Evolutionary conservation across 2,888 invertebrate species (phyloP).

Genomic region (Clivina fossor): DNA sequence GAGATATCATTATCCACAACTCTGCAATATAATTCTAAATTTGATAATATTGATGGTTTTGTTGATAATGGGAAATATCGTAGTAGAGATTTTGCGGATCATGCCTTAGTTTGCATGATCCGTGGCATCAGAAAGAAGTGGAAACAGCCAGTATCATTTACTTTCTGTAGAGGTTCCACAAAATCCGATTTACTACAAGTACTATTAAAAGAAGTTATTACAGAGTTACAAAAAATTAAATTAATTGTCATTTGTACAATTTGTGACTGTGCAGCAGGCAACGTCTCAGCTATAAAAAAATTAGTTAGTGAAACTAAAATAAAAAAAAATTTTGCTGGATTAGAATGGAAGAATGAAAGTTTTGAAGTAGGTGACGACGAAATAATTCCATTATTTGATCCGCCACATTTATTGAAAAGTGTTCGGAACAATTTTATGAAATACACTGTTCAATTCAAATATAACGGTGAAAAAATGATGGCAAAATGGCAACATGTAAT

Average conservation of each 20-base stretch:
- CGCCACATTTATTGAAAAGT: slow-evolving; percentile 12
- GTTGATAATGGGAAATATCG: neutral
- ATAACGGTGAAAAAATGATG: neutral
- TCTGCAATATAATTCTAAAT: neutral
- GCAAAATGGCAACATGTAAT: slow-evolving; percentile 6
- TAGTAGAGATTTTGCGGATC: slow-evolving; percentile 10
- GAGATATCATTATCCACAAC: neutral
- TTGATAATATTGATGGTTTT: slow-evolving; percentile 4
- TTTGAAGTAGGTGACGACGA: neutral
- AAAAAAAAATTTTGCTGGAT: neutral
- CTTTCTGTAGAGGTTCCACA: slow-evolving; percentile 2
- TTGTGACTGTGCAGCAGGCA: slow-evolving; percentile 4
- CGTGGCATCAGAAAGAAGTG: slow-evolving; percentile 43
- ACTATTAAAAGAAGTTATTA: neutral
- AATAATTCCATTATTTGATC: slow-evolving; percentile 8
- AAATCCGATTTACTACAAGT: neutral
- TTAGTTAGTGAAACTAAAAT: neutral
- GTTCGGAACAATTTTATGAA: slow-evolving; percentile 7
- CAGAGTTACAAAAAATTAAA: neutral
- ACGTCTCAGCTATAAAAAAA: neutral
- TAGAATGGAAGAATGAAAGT: neutral
- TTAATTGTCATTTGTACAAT: slow-evolving; percentile 2
- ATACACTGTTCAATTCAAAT: neutral
- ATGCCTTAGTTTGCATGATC: slow-evolving; percentile 19
- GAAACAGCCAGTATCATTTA: slow-evolving; percentile 11